Evolutionary conservation across 1,140 invertebrate genomes (phyloP).

Genomic region (Hycleus cichorii): DNA sequence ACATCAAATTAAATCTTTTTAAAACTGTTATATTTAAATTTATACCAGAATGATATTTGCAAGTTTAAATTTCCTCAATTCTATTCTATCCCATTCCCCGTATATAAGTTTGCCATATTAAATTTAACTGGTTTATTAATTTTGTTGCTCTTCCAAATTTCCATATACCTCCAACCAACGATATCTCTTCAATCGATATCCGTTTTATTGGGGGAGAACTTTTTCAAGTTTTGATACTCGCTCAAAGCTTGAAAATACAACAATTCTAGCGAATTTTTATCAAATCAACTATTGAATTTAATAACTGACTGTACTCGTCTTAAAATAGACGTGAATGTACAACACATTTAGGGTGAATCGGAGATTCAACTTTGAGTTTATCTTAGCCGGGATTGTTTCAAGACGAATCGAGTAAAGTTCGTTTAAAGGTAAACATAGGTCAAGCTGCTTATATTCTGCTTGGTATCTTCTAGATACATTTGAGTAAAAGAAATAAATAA

Average conservation of each 20-base stretch:
- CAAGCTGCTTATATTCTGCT: constrained; percentile 17
- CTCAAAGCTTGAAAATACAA: constrained; percentile 10
- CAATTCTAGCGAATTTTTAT: neutral
- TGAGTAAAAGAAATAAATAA: too few relatives aligned
- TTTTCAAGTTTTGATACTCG: constrained; percentile 25
- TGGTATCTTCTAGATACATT: too few relatives aligned
- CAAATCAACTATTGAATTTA: neutral
- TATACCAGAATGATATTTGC: too few relatives aligned
- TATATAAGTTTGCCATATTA: too few relatives aligned
- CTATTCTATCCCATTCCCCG: too few relatives aligned
- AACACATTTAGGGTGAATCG: constrained; percentile 7
- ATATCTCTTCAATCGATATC: constrained; percentile 16
- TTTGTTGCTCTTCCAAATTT: too few relatives aligned
- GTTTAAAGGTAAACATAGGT: constrained; percentile 23
- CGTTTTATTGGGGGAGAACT: constrained; percentile 23
- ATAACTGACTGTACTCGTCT: neutral
- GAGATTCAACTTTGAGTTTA: constrained; percentile 23
- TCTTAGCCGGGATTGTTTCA: constrained; percentile 25
- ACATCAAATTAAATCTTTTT: too few relatives aligned
- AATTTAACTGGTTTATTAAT: too few relatives aligned
- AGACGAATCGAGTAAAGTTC: constrained; percentile 22
- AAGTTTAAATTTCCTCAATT: too few relatives aligned
- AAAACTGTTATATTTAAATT: too few relatives aligned
- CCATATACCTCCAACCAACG: too few relatives aligned
- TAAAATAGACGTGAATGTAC: neutral